phyloP scores from a whole-genome alignment of 2,113 vertebrate species.

The Martes martes region DNA sequence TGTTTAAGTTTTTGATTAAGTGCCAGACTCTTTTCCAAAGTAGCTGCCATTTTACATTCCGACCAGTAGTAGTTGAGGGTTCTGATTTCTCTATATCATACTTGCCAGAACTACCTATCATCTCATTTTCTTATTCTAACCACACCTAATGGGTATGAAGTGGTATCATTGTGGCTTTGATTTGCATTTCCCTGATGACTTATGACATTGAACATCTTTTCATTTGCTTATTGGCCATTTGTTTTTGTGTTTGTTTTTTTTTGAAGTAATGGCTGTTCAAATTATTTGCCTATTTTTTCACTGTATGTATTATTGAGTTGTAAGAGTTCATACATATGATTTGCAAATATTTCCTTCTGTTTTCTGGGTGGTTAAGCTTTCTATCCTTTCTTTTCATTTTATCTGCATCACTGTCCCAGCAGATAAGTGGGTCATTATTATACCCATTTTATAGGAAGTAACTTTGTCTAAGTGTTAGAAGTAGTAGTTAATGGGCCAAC shows the following conservation, averaged over 20 bases:
- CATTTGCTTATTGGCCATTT: constrained; percentile 5
- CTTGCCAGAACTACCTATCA: not conserved
- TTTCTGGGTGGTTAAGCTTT: not conserved
- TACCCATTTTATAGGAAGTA: constrained; percentile 15
- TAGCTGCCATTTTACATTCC: not conserved
- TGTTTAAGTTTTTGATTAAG: not conserved
- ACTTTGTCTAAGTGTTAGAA: not conserved
- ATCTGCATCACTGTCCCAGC: not conserved
- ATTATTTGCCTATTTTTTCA: not conserved
- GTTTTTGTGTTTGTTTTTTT: not conserved
- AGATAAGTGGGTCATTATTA: not conserved
- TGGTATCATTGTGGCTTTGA: not conserved
- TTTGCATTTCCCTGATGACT: not conserved
- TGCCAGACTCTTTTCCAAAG: not conserved
- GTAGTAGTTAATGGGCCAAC: not conserved
- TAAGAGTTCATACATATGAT: not conserved
- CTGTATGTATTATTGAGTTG: not conserved
- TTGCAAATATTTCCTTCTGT: not conserved
- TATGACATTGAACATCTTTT: not conserved
- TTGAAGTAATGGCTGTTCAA: not conserved
- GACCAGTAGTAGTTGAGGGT: not conserved
- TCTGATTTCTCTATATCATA: not conserved
- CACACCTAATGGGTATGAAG: not conserved
- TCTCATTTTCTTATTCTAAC: not conserved
- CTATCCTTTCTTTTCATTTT: not conserved